Evolutionary conservation across 2,888 invertebrate species (phyloP).

Genomic region (Hyposoter didymator): DNA sequence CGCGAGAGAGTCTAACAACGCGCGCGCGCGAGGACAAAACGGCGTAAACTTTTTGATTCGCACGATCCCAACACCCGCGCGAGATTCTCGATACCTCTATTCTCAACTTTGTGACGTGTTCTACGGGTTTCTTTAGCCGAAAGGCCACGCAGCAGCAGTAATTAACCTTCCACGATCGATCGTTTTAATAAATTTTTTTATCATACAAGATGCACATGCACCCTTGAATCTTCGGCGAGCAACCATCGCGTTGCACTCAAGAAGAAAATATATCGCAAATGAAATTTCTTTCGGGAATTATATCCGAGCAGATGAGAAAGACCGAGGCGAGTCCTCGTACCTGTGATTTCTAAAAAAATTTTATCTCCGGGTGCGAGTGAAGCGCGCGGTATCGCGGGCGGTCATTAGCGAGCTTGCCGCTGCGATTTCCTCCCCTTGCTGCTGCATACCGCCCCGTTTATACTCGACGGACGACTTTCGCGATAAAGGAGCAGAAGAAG

Average conservation of each 20-base stretch:
- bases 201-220: not conserved
- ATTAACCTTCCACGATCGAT: not conserved
- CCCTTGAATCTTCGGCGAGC: not conserved
- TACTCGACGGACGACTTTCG: slow-evolving; percentile 24
- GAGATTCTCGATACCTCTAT: slow-evolving; percentile 6
- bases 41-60: not conserved
- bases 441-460: slow-evolving; percentile 18
- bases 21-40: not conserved
- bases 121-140: not conserved
- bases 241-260: not conserved
- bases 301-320: slow-evolving; percentile 2
- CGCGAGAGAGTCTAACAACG: not conserved
- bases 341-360: slow-evolving; percentile 18
- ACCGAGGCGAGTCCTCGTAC: not conserved
- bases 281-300: slow-evolving; percentile 2
- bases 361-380: slow-evolving; percentile 19
- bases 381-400: slow-evolving; percentile 18
- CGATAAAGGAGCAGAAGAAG: slow-evolving; percentile 7
- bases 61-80: not conserved
- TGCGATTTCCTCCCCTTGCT: slow-evolving; percentile 62
- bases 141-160: not conserved
- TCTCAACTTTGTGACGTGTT: not conserved
- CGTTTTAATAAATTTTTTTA: slow-evolving; percentile 5
- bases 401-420: slow-evolving; percentile 79
- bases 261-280: not conserved